These are phyloP conservation scores for Tetramorium parvispinum DNA, from an alignment of 1,140 invertebrate species.

Conservation along the genomic window DNA sequence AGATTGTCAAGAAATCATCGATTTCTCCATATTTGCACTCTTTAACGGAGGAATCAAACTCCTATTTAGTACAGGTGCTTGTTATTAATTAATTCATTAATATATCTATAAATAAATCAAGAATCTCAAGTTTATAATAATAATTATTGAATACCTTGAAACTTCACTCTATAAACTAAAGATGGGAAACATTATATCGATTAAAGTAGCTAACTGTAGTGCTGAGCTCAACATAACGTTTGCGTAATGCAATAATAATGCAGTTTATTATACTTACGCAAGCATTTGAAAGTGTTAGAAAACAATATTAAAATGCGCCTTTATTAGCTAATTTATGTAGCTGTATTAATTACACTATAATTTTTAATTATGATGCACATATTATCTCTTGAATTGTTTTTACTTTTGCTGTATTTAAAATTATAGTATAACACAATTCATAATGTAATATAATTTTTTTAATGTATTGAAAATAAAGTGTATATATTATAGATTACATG, in stretches of 20 bases:
- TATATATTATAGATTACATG: neutral
- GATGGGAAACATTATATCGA: neutral
- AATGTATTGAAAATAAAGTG: neutral
- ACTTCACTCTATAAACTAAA: neutral
- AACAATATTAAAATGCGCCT: neutral
- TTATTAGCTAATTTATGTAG: too few relatives aligned
- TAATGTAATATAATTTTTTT: neutral
- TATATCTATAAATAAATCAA: neutral
- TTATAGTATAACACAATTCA: neutral
- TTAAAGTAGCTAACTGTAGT: neutral
- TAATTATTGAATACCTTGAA: neutral
- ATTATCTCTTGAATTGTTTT: neutral
- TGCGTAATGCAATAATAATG: slow-evolving; percentile 14
- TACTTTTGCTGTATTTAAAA: neutral
- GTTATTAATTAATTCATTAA: neutral
- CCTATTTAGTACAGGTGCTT: slow-evolving; percentile 78
- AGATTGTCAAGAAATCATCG: slow-evolving; percentile 80
- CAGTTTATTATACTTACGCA: neutral
- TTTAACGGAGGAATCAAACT: slow-evolving; percentile 80
- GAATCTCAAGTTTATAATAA: neutral
- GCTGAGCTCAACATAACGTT: neutral
- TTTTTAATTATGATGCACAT: neutral
- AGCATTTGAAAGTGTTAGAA: slow-evolving; percentile 2
- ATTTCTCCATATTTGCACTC: slow-evolving; percentile 80
- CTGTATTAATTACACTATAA: neutral